Percentiles rank a stretch among this genome's conserved stretches.
Conservation (phyloP, 1,140 invertebrate species). For the Acromyrmex heyeri region DNA sequence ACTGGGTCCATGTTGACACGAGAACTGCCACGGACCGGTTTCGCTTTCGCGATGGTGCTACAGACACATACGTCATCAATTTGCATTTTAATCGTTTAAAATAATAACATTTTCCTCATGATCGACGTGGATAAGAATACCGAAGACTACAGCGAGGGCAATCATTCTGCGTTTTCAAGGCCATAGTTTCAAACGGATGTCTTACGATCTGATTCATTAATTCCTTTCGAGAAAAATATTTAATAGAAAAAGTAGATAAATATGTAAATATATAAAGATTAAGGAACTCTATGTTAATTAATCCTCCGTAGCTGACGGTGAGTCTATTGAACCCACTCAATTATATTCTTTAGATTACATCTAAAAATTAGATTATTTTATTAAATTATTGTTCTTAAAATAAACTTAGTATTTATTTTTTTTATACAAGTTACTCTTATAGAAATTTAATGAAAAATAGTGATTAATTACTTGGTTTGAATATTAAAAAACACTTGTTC, state of each 20-base stretch:
- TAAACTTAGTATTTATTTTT: too few relatives aligned
- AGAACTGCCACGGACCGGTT: constrained; percentile 86
- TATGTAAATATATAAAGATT: background rate
- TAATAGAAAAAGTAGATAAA: background rate
- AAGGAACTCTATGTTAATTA: too few relatives aligned
- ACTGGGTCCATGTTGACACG: constrained; percentile 89
- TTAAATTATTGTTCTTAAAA: too few relatives aligned
- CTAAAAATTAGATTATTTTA: too few relatives aligned
- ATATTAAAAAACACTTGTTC: too few relatives aligned
- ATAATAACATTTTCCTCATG: background rate
- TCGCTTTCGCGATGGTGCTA: constrained; percentile 77
- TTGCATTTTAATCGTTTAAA: constrained; percentile 40
- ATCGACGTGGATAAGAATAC: background rate
- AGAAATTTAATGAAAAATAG: too few relatives aligned
- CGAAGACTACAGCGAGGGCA: constrained; percentile 5
- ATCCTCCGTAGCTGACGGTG: too few relatives aligned
- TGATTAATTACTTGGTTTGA: too few relatives aligned
- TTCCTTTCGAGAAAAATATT: background rate
- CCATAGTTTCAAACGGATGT: background rate
- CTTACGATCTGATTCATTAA: background rate
- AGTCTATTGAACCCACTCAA: too few relatives aligned
- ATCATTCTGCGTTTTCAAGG: constrained; percentile 29
- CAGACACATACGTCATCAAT: constrained; percentile 3
- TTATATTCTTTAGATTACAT: too few relatives aligned
- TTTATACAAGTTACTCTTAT: too few relatives aligned